These are phyloP conservation scores for Trypoxylon attenuatum DNA, from an alignment of 2,888 invertebrate species.

Conservation along the genomic window DNA sequence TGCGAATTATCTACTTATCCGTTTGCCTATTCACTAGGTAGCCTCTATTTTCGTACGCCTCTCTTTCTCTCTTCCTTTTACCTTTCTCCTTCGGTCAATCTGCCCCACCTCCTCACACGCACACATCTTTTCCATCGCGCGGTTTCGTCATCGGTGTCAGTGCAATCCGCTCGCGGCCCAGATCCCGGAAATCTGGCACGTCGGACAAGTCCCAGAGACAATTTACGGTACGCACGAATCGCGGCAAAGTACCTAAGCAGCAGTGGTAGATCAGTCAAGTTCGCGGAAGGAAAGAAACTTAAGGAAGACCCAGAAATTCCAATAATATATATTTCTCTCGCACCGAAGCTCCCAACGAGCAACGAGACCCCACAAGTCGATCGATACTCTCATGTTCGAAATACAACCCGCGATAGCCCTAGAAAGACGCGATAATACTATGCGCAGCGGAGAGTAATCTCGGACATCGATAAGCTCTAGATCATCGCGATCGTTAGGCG, in stretches of 20 bases:
- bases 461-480: no score
- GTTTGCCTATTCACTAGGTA: slow-evolving; percentile 64
- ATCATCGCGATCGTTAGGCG: no score
- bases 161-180: neutral
- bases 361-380: no score
- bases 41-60: slow-evolving; percentile 64
- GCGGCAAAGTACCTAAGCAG: slow-evolving; percentile 13
- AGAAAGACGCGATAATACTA: no score
- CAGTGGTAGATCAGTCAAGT: slow-evolving; percentile 17
- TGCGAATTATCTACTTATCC: slow-evolving; percentile 46
- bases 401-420: no score
- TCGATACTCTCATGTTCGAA: no score
- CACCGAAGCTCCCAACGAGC: neutral
- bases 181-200: neutral
- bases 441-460: no score
- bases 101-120: no score
- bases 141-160: neutral
- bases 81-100: neutral
- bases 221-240: slow-evolving; percentile 2
- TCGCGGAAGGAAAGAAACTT: slow-evolving; percentile 3
- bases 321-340: neutral
- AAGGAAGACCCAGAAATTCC: slow-evolving; percentile 18
- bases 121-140: no score
- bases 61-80: slow-evolving; percentile 6
- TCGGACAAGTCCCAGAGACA: neutral